Evolutionary conservation across 2,888 invertebrate genomes (phyloP).

Genomic region (Troglohyphantes excavatus): DNA sequence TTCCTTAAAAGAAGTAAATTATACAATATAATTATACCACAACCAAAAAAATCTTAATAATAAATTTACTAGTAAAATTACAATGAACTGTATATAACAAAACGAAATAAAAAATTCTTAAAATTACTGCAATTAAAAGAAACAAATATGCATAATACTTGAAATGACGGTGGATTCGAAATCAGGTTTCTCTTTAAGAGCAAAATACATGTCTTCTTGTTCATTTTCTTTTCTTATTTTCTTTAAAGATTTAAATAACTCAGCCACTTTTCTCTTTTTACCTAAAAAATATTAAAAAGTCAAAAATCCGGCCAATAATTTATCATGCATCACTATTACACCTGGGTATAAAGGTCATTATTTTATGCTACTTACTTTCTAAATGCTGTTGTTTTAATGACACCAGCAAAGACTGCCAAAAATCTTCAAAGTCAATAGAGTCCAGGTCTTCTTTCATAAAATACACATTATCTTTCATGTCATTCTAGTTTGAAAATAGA

Average conservation of each 20-base stretch:
- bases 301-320: no score
- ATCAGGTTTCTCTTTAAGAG: not conserved
- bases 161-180: not conserved
- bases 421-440: constrained; percentile 27
- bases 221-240: not conserved
- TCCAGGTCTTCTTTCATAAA: constrained; percentile 52
- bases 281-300: constrained; percentile 8
- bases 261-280: constrained; percentile 20
- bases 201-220: not conserved
- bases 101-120: no score
- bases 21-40: no score
- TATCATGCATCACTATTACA: no score
- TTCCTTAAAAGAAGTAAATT: no score
- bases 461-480: constrained; percentile 18
- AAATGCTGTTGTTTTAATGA: not conserved
- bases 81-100: no score
- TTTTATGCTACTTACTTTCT: not conserved
- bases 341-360: no score
- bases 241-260: not conserved
- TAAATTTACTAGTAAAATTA: no score
- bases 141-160: not conserved
- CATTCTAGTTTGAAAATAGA: constrained; percentile 3
- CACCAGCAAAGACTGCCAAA: constrained; percentile 33
- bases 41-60: no score
- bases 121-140: no score